phyloP scores from a whole-genome alignment of 2,113 vertebrate species.

The Microtus ochrogaster region DNA sequence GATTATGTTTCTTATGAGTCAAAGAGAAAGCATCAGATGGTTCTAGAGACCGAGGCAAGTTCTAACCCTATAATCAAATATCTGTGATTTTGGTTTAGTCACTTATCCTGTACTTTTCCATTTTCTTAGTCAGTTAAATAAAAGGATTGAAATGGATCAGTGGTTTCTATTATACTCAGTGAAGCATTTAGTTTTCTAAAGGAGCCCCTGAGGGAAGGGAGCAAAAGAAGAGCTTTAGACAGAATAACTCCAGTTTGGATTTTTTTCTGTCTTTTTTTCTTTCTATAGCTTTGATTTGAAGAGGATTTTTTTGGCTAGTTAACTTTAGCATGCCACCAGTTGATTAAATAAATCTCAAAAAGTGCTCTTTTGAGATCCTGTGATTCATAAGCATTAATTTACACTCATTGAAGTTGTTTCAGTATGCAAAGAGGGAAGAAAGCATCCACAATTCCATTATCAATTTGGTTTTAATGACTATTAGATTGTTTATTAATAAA shows the following conservation, averaged over 20 bases:
- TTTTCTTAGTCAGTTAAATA: background rate
- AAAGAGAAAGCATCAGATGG: background rate
- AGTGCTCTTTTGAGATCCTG: background rate
- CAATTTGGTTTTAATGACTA: background rate
- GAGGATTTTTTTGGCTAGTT: background rate
- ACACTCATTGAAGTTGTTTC: background rate
- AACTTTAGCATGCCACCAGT: background rate
- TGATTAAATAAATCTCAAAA: background rate
- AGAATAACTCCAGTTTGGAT: background rate
- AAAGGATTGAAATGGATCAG: background rate
- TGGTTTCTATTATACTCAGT: background rate
- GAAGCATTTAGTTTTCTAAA: background rate
- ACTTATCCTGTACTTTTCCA: background rate
- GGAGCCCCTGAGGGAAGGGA: background rate
- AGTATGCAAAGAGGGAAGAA: background rate
- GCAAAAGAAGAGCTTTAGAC: background rate
- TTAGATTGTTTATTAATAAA: background rate
- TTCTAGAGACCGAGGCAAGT: background rate
- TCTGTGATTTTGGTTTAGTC: background rate
- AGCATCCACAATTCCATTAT: background rate
- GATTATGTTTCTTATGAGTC: constrained; percentile 18
- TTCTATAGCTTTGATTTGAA: background rate
- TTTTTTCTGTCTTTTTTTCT: background rate
- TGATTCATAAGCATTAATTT: background rate
- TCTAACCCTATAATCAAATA: background rate